phyloP scores from a whole-genome alignment of 2,888 invertebrate genomes.

The Volucella inanis region DNA sequence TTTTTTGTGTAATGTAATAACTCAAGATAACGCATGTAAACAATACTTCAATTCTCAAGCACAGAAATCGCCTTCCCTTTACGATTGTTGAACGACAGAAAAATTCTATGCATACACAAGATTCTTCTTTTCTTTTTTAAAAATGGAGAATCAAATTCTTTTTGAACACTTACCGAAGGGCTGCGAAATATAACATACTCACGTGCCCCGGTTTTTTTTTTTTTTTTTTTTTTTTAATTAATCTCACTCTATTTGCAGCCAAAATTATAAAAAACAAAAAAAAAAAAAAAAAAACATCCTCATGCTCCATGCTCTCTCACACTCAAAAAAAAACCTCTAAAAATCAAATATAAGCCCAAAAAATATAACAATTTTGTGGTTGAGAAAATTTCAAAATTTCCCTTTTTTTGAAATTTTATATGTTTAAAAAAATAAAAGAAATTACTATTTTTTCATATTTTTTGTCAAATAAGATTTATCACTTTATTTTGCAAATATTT shows the following conservation, averaged over 20 bases:
- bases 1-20: slow-evolving; percentile 7
- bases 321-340: slow-evolving; percentile 33
- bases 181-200: slow-evolving; percentile 60
- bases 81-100: too few species aligned
- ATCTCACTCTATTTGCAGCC: slow-evolving; percentile 7
- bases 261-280: slow-evolving; percentile 12
- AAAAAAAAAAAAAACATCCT: slow-evolving; percentile 30
- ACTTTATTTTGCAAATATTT: slow-evolving; percentile 64
- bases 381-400: slow-evolving; percentile 21
- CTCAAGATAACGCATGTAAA: slow-evolving; percentile 43
- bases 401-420: slow-evolving; percentile 2
- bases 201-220: slow-evolving; percentile 52
- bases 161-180: slow-evolving; percentile 67
- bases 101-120: too few species aligned
- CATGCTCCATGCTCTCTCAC: slow-evolving; percentile 43
- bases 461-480: slow-evolving; percentile 53
- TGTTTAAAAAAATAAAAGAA: slow-evolving; percentile 56
- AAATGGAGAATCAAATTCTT: slow-evolving; percentile 36
- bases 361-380: slow-evolving; percentile 19
- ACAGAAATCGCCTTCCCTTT: slow-evolving; percentile 15
- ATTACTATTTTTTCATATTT: slow-evolving; percentile 48
- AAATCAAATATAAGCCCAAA: slow-evolving; percentile 46
- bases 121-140: neutral
- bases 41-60: slow-evolving; percentile 10
- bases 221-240: slow-evolving; percentile 7